phyloP scores from a whole-genome alignment of 1,140 invertebrate species.

The Stratiolaelaps scimitus region DNA sequence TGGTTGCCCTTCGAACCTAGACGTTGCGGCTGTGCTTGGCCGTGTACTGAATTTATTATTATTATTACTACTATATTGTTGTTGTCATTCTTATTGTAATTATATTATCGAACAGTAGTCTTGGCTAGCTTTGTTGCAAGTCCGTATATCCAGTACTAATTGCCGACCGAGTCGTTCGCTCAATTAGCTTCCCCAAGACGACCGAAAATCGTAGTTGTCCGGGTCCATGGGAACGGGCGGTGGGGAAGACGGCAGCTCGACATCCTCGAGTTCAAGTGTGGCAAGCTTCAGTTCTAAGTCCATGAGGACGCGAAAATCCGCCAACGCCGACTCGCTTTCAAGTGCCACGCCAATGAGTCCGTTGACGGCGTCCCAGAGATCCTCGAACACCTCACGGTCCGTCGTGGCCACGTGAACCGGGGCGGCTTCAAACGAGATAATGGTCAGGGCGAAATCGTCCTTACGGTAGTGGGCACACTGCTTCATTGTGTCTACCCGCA shows the following conservation, averaged over 20 bases:
- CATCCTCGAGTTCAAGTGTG: conserved; percentile 11
- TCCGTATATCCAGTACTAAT: too few species aligned
- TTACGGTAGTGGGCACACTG: conserved; percentile 11
- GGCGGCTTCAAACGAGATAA: not conserved
- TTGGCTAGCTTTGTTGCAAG: too few species aligned
- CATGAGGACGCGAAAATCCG: not conserved
- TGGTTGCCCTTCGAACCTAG: too few species aligned
- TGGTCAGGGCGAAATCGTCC: conserved; percentile 23
- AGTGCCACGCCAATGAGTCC: not conserved
- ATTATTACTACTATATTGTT: too few species aligned
- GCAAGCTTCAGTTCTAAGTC: conserved; percentile 26
- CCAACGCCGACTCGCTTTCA: conserved; percentile 8
- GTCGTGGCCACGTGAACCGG: conserved; percentile 17
- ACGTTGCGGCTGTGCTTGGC: too few species aligned
- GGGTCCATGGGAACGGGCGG: conserved; percentile 5
- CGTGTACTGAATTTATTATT: too few species aligned
- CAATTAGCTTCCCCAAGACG: not conserved
- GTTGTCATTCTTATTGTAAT: too few species aligned
- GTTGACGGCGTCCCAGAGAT: conserved; percentile 13
- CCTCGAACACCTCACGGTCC: not conserved
- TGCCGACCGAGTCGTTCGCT: not conserved
- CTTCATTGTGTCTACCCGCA: conserved; percentile 5
- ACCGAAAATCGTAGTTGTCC: conserved; percentile 10
- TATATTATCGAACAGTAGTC: too few species aligned
- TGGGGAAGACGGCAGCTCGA: conserved; percentile 12